A percentile compares a stretch with the other conserved stretches of the same genome.
Evolutionary conservation across 1,140 invertebrate species (phyloP).

Genomic region (Drosophila willistoni): DNA sequence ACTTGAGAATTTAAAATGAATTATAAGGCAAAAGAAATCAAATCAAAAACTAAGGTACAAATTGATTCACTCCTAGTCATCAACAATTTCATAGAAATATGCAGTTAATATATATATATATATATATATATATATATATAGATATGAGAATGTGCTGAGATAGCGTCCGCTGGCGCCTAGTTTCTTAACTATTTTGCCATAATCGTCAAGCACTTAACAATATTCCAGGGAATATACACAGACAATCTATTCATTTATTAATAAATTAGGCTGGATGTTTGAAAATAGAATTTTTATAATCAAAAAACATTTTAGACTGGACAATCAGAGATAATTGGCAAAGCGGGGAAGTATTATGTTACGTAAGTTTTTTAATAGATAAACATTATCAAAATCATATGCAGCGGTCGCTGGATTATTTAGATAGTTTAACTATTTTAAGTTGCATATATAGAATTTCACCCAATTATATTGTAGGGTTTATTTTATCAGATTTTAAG

Average conservation of each 20-base stretch:
- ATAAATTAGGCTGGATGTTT: not conserved
- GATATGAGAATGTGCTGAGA: not conserved
- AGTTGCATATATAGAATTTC: too few relatives aligned
- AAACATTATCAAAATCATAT: not conserved
- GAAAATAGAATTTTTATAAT: not conserved
- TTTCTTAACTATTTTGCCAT: slow-evolving; percentile 18
- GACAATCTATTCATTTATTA: slow-evolving; percentile 9
- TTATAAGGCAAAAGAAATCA: not conserved
- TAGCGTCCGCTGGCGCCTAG: slow-evolving; percentile 4
- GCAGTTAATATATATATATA: not conserved
- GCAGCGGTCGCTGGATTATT: too few relatives aligned
- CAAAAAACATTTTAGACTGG: not conserved
- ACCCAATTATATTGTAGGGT: too few relatives aligned
- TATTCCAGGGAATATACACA: slow-evolving; percentile 6
- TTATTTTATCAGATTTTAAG: too few relatives aligned
- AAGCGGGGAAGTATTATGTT: too few relatives aligned
- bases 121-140: not conserved
- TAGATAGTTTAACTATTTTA: too few relatives aligned
- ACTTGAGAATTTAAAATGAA: slow-evolving; percentile 4
- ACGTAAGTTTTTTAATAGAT: too few relatives aligned
- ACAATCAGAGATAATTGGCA: too few relatives aligned
- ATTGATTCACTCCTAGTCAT: not conserved
- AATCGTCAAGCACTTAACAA: slow-evolving; percentile 3
- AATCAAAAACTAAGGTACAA: not conserved
- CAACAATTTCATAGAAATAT: not conserved